phyloP scores from a whole-genome alignment of 2,888 invertebrate genomes.

The Brenthis daphne region DNA sequence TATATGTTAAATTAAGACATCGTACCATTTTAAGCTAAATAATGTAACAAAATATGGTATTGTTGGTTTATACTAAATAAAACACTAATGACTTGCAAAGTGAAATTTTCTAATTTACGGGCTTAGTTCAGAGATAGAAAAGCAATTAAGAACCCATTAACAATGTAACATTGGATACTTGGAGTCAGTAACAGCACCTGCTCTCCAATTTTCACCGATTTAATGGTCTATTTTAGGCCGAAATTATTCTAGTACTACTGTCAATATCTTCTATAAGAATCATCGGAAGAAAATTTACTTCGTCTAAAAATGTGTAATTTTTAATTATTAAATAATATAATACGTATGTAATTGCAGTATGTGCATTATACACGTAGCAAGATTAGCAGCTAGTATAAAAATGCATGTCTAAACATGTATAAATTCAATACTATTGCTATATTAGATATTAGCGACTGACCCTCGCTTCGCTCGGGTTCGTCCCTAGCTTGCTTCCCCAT shows the following conservation, averaged over 20 bases:
- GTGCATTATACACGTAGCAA: too few species aligned
- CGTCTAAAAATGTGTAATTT: background rate
- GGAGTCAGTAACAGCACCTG: slow-evolving; percentile 52
- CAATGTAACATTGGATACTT: slow-evolving; percentile 53
- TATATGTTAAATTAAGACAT: background rate
- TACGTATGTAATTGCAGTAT: too few species aligned
- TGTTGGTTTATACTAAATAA: slow-evolving; percentile 3
- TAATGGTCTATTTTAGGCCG: slow-evolving; percentile 53
- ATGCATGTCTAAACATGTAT: too few species aligned
- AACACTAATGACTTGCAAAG: slow-evolving; percentile 24
- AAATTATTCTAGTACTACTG: slow-evolving; percentile 18
- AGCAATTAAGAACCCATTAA: slow-evolving; percentile 75
- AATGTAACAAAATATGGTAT: background rate
- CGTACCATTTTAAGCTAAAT: background rate
- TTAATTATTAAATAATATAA: background rate
- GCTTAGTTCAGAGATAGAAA: slow-evolving; percentile 58
- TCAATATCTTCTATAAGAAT: slow-evolving; percentile 8
- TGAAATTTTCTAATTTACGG: slow-evolving; percentile 43
- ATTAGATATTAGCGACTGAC: too few species aligned
- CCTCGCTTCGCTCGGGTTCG: too few species aligned
- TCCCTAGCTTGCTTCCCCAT: too few species aligned
- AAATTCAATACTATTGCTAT: too few species aligned
- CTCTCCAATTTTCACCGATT: slow-evolving; percentile 53
- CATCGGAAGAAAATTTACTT: background rate
- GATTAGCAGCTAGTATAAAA: too few species aligned